These are phyloP conservation scores for Barbus barbus DNA, from an alignment of 2,113 vertebrate species.

Conservation along the genomic window DNA sequence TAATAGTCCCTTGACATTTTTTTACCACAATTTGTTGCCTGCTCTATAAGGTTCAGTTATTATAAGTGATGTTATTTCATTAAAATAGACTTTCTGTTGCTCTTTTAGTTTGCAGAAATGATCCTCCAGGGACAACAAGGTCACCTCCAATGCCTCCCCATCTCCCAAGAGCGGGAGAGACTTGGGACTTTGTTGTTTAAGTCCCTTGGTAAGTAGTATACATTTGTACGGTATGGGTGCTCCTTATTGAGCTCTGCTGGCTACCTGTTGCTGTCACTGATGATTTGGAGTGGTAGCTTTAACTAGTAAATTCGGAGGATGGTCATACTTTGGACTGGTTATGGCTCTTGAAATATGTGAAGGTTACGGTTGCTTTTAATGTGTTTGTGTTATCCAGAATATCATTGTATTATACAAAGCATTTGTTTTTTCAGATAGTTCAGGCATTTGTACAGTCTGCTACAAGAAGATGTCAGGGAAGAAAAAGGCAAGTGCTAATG, in stretches of 20 bases:
- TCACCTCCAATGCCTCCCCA: not conserved
- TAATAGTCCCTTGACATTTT: not conserved
- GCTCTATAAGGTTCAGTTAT: not conserved
- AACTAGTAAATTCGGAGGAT: not conserved
- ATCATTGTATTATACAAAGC: not conserved
- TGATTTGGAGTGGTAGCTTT: conserved; percentile 5
- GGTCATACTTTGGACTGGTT: not conserved
- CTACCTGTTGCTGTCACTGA: not conserved
- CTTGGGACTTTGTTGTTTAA: not conserved
- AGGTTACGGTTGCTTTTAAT: not conserved
- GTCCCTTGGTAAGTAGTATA: conserved; percentile 4
- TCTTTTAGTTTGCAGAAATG: conserved; percentile 10
- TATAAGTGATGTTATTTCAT: not conserved
- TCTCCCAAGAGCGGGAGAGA: not conserved
- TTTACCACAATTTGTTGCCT: not conserved
- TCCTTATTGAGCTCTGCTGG: conserved; percentile 11
- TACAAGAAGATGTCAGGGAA: conserved; percentile 4
- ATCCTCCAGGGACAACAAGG: conserved; percentile 2
- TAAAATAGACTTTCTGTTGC: not conserved
- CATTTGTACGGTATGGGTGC: not conserved
- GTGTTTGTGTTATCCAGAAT: not conserved
- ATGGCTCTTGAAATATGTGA: not conserved
- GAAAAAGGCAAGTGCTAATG: conserved; percentile 7
- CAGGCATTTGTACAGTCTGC: not conserved
- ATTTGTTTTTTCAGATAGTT: conserved; percentile 10